A percentile compares a stretch with the other conserved stretches of the same genome.
Conservation (phyloP, 2,113 vertebrate genomes). For the Cebus imitator region DNA sequence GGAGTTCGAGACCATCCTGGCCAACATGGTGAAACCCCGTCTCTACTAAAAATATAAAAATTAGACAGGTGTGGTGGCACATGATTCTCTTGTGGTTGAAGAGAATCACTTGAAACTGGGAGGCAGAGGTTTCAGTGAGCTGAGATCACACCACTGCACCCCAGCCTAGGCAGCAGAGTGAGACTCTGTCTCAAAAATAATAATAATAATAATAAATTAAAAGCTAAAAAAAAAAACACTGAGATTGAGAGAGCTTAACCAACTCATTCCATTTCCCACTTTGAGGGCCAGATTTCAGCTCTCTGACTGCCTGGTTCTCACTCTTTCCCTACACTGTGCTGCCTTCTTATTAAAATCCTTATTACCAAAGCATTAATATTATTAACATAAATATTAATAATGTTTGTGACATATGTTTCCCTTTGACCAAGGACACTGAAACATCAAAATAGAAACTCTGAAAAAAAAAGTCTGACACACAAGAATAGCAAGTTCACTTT, state of each 20-base stretch:
- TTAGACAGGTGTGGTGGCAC: no score
- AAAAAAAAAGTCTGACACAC: neutral
- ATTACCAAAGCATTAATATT: neutral
- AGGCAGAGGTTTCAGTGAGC: no score
- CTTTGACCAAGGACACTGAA: neutral
- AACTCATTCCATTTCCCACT: neutral
- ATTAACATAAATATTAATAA: neutral
- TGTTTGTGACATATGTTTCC: neutral
- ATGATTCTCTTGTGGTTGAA: no score
- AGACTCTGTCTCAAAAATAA: no score
- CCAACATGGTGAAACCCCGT: no score
- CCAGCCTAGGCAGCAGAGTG: no score
- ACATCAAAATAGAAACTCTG: neutral
- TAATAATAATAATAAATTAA: no score
- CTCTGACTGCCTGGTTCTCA: neutral
- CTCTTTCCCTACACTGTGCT: neutral
- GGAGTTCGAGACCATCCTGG: no score
- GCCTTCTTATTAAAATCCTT: neutral
- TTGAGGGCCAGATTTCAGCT: neutral
- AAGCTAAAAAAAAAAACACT: neutral
- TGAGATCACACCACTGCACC: no score
- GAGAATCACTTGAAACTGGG: no score
- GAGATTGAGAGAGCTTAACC: neutral
- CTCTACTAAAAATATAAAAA: no score
- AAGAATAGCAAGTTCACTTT: conserved; percentile 44